A percentile compares a stretch with the other conserved stretches of the same genome.
Evolutionary conservation across 2,888 invertebrate genomes (phyloP).

Genomic region (Orthosia gothica): DNA sequence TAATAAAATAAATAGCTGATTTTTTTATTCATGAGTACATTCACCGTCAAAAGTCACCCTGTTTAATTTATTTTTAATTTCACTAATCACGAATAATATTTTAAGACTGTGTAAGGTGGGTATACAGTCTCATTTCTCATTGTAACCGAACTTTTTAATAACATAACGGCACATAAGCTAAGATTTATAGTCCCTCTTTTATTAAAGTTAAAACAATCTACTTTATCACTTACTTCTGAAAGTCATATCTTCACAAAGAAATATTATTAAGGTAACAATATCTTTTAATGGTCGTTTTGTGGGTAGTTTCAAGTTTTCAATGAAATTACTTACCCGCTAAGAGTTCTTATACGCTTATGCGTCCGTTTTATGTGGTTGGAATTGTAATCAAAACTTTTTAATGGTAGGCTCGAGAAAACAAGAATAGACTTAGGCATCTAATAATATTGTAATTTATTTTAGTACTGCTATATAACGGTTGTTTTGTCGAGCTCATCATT

Average conservation of each 20-base stretch:
- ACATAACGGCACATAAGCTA: not conserved
- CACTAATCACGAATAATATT: not conserved
- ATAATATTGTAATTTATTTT: not conserved
- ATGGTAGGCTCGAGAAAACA: conserved; percentile 13
- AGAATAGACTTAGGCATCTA: not conserved
- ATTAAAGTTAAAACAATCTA: conserved; percentile 48
- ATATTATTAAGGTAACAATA: conserved; percentile 42
- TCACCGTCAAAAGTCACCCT: too few relatives aligned
- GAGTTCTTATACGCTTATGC: conserved; percentile 6
- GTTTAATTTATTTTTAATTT: not conserved
- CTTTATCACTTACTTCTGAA: conserved; percentile 32
- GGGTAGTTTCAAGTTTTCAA: conserved; percentile 47
- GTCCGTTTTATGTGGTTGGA: conserved; percentile 12
- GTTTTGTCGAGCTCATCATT: not conserved
- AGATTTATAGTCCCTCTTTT: conserved; percentile 28
- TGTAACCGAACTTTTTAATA: conserved; percentile 21
- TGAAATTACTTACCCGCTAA: conserved; percentile 37
- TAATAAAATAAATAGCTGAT: too few relatives aligned
- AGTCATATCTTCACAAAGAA: conserved; percentile 44
- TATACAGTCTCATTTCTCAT: conserved; percentile 1
- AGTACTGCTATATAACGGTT: not conserved
- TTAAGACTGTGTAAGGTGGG: not conserved
- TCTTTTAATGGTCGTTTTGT: conserved; percentile 38
- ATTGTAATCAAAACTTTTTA: conserved; percentile 46
- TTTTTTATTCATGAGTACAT: too few relatives aligned